Percentiles rank a stretch among this genome's conserved stretches.
Conservation (phyloP, 2,888 invertebrate species). For the Kuschelorhynchus macadamiae region DNA sequence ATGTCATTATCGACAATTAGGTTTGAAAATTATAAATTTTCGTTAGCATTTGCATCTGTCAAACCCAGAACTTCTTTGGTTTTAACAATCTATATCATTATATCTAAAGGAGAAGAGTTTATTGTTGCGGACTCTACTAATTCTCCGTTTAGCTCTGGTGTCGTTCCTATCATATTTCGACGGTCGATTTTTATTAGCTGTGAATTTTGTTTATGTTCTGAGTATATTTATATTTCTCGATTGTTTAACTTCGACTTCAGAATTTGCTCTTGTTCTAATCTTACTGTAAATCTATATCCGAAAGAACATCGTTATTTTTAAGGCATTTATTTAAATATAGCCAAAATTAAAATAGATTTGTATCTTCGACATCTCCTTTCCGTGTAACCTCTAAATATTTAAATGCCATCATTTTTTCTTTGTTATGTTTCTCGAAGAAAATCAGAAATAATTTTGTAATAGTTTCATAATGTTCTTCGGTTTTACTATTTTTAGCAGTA, state of each 20-base stretch:
- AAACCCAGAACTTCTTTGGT: background rate
- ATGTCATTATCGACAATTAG: slow-evolving; percentile 6
- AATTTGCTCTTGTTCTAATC: slow-evolving; percentile 4
- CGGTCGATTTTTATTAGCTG: background rate
- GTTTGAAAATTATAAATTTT: slow-evolving; percentile 3
- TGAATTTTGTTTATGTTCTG: slow-evolving; percentile 1
- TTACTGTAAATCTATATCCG: background rate
- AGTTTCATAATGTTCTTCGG: slow-evolving; percentile 3
- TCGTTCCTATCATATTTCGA: background rate
- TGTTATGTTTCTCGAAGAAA: slow-evolving; percentile 6
- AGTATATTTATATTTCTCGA: background rate
- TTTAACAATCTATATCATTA: background rate
- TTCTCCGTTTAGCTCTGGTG: background rate
- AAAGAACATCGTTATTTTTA: background rate
- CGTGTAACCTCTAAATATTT: slow-evolving; percentile 1
- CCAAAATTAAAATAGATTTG: slow-evolving; percentile 21
- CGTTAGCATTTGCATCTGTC: slow-evolving; percentile 1
- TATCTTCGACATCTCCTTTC: slow-evolving; percentile 10
- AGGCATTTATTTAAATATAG: slow-evolving; percentile 3
- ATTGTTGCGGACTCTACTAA: background rate
- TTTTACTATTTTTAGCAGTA: slow-evolving; percentile 6
- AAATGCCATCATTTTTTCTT: slow-evolving; percentile 4
- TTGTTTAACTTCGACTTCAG: background rate
- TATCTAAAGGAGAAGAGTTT: too few species aligned
- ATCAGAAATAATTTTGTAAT: background rate